Base-by-base conservation (phyloP, 2,113 vertebrate species). In the Junco hyemalis region DNA sequence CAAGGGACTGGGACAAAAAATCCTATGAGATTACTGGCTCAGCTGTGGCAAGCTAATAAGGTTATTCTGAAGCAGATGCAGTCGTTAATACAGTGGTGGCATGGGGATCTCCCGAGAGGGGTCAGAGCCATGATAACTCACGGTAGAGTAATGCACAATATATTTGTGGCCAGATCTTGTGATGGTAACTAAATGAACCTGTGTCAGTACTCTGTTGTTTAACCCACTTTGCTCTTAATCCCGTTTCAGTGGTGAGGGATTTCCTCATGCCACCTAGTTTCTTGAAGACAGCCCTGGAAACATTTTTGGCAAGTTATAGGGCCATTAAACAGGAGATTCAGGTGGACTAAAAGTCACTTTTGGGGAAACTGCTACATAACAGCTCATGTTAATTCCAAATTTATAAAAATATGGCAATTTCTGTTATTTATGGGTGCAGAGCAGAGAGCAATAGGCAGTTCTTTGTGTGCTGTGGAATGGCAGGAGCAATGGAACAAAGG, bases 71-170 rank as follows among this genome's bases (percentile, higher is more conserved):
- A 98, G 98, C 98, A 98, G 98, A 98, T 98, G 98, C 97, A 97
- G 97, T 97, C 97, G 98, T 98, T 98, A 98, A 98, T 98, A 98
- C 98, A 98, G 98, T 98, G 98, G 98, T 98, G 98, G 98, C 97
- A 97, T 97, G 97, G 97, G 91, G 97, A 97, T 97, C 97, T 98
- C 98, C 96, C 35, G 96, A 97, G 98, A 97, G 97, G 97, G 97
- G 98, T 97, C 98, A 98, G 97, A 98, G 98, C 95, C 97, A 97
- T 96, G 97, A 97, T 98, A 98, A 97, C 97, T 97, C 98, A 97
- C 51, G 96, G 97, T 97, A 97, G 97, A 97, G 98, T 96, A 97
- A 97, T 95, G 96, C 53, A 61, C 96, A 96, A 94, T 97, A 85
- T 92, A 98, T 97, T 95, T 97, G 97, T 98, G 97, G 96, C 97